Conservation (phyloP, 2,113 vertebrate species). For the Seriola dumerili region DNA sequence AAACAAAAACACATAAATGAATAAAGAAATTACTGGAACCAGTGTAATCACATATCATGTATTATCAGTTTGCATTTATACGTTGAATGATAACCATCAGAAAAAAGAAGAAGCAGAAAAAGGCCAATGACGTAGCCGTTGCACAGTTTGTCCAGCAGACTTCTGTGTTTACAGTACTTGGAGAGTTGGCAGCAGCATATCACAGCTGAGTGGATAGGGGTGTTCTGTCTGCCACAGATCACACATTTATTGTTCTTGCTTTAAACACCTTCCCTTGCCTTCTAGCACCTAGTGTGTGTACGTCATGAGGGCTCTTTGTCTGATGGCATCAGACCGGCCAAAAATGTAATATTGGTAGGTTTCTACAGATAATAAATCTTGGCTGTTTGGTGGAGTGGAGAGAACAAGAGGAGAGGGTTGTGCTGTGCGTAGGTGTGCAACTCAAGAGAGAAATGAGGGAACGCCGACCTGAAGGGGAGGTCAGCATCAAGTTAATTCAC, state of each 20-base stretch:
- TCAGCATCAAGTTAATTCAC: constrained; percentile 17
- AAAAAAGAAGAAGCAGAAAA: constrained; percentile 31
- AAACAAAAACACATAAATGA: not conserved
- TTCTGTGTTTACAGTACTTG: constrained; percentile 13
- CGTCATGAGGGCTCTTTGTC: not conserved
- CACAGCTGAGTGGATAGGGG: not conserved
- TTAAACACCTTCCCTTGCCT: not conserved
- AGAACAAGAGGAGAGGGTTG: not conserved
- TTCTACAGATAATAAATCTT: not conserved
- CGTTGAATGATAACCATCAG: not conserved
- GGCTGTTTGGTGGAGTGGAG: not conserved
- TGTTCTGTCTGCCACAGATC: not conserved
- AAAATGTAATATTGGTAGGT: not conserved
- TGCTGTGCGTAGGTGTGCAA: not conserved
- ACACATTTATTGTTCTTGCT: not conserved
- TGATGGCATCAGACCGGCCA: not conserved
- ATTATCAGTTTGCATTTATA: not conserved
- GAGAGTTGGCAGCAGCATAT: not conserved
- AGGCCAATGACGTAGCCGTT: constrained; percentile 3
- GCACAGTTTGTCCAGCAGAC: constrained; percentile 12
- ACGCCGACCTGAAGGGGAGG: constrained; percentile 16
- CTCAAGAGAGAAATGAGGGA: not conserved
- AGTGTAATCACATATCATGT: not conserved
- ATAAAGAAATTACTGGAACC: not conserved
- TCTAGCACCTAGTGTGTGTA: not conserved